Evolutionary conservation across 2,888 invertebrate species (phyloP), one percentile per base, ranked within the genome.

Genomic region (Nasonia oneida): DNA sequence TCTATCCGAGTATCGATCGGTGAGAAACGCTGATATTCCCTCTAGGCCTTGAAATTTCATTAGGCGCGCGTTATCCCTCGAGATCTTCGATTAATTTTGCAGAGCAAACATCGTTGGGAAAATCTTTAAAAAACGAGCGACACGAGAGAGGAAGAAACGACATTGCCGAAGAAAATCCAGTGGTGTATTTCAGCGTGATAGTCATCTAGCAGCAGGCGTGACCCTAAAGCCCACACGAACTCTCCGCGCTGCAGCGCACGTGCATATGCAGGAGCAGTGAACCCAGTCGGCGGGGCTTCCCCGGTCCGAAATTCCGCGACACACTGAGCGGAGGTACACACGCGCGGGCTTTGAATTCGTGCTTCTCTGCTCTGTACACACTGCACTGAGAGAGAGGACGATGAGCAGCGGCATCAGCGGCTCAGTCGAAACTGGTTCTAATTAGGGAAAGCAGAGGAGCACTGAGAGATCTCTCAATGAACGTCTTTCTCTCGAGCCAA

Each of bases 351-450:
- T 33, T 33, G 67, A 67, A 67, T 67, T 71, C 39, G 71, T 42
- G 42, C 37, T 6, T 12, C 70, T 10, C 71, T 12, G 6, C 67
- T 14, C 33, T 33, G 8, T 1, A 42, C 42, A 42, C 42, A 42
- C 12, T 37, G 57, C 29, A 37, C 61, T 18, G 23, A 39, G 10
- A 77, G 12, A 15, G 50, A 39, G 23, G 37, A 57, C 50, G 64
- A 75, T 42, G 37, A 29, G 74, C 37, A 37, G 37, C 37, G 4
- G 37, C 37, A 37, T 3, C 37, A 37, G 37, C 42, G 15, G 15
- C 61, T 37, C 50, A 42, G 67, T n/a, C 74, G 39, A 81, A 84
- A 84, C 84, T 84, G 75, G 80, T 80, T 84, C 76, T 84, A 76
- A 84, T 80, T 84, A 80, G 80, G 83, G 61, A 71, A 75, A 53